A percentile compares a stretch with the other conserved stretches of the same genome.
Conservation (phyloP, 2,113 vertebrate genomes). For the Sceloporus undulatus region DNA sequence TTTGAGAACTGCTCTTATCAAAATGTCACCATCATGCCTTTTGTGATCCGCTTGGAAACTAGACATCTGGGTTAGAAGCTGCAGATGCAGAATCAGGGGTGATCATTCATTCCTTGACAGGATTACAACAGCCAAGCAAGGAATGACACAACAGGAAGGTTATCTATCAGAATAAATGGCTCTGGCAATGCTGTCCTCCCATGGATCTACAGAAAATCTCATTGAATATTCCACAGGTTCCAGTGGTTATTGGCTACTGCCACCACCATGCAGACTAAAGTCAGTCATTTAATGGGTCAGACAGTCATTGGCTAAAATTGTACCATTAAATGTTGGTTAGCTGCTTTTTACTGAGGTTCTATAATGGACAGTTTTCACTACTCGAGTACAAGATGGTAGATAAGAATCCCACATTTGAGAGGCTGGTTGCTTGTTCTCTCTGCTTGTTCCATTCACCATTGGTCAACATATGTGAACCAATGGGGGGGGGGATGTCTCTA, state of each 20-base stretch:
- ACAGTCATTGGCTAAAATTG: background rate
- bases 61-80: background rate
- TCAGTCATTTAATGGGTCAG: too few species aligned
- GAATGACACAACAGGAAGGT: background rate
- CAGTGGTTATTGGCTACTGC: background rate
- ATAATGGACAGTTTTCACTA: background rate
- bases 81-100: constrained; percentile 1
- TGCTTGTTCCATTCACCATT: background rate
- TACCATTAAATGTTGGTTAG: background rate
- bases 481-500: too few species aligned
- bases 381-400: too few species aligned
- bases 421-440: background rate
- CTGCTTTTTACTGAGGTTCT: background rate
- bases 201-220: background rate
- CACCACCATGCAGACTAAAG: background rate
- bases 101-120: background rate
- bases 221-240: background rate
- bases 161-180: background rate
- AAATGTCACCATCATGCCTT: background rate
- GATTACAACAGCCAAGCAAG: background rate
- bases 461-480: too few species aligned
- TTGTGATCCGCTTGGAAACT: background rate
- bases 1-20: background rate
- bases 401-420: too few species aligned
- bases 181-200: background rate